These are phyloP conservation scores for Lordiphosa collinella DNA, from an alignment of 1,140 invertebrate genomes.

Conservation along the genomic window DNA sequence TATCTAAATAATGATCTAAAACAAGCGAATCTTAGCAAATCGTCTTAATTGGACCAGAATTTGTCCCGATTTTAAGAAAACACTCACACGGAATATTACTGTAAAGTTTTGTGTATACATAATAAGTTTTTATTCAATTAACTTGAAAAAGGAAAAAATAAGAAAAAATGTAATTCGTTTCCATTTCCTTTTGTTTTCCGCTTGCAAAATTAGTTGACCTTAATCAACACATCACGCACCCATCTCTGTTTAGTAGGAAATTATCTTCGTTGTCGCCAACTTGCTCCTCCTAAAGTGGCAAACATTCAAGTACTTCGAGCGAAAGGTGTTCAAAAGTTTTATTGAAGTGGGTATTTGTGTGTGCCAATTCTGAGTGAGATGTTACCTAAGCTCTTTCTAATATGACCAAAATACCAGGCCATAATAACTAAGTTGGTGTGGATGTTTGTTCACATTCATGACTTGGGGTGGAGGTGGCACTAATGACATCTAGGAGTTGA, in stretches of 20 bases:
- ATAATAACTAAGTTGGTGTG: slow-evolving; percentile 17
- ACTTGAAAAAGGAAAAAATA: too few relatives aligned
- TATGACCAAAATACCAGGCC: slow-evolving; percentile 7
- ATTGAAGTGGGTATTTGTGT: not conserved
- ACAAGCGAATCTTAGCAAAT: too few relatives aligned
- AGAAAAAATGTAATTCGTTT: too few relatives aligned
- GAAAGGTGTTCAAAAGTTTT: slow-evolving; percentile 29
- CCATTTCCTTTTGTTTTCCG: too few relatives aligned
- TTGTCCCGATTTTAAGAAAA: too few relatives aligned
- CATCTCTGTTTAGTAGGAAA: slow-evolving; percentile 5
- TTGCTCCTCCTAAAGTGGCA: slow-evolving; percentile 21
- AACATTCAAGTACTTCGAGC: slow-evolving; percentile 33
- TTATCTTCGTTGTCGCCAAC: slow-evolving; percentile 4
- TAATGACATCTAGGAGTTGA: slow-evolving; percentile 29
- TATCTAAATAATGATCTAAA: too few relatives aligned
- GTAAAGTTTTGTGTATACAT: too few relatives aligned
- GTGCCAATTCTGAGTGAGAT: not conserved
- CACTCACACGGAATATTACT: too few relatives aligned
- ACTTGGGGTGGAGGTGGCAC: not conserved
- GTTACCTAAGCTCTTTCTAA: slow-evolving; percentile 19
- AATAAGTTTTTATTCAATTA: too few relatives aligned
- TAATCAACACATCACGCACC: too few relatives aligned
- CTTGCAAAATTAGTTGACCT: too few relatives aligned
- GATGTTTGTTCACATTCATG: slow-evolving; percentile 1
- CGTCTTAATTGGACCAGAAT: too few relatives aligned